phyloP scores from a whole-genome alignment of 2,113 vertebrate species.

The Anarhynchus alexandrinus region DNA sequence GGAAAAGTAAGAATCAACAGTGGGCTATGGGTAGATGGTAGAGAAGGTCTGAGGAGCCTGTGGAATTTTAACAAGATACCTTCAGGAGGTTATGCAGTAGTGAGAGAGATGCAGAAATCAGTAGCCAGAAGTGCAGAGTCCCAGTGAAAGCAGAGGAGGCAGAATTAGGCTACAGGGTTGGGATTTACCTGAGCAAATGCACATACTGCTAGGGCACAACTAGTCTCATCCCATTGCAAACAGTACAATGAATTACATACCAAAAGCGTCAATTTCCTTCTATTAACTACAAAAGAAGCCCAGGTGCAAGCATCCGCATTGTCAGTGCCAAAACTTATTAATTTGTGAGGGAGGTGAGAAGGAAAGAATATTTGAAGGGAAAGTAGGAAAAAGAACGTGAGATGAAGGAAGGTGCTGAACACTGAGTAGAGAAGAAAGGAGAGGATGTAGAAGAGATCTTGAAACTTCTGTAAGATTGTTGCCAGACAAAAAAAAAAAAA shows the following conservation, averaged over 20 bases:
- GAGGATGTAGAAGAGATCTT: background rate
- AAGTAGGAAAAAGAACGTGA: background rate
- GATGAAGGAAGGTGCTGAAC: background rate
- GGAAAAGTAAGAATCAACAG: background rate
- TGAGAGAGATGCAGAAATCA: background rate
- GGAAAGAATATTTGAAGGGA: background rate
- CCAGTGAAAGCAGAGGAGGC: background rate
- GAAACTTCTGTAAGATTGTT: background rate
- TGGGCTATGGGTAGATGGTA: background rate
- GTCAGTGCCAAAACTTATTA: background rate
- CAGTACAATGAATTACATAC: background rate
- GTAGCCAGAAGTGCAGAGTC: background rate
- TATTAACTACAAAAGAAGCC: background rate
- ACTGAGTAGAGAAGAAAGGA: background rate
- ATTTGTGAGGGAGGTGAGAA: background rate
- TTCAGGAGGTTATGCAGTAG: background rate
- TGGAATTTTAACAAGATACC: background rate
- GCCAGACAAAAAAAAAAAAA: background rate
- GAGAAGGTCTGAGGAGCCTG: background rate
- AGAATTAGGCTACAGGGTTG: background rate
- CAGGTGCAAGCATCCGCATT: background rate
- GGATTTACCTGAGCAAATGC: background rate
- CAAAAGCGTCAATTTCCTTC: background rate
- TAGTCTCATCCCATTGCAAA: background rate
- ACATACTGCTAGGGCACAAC: background rate